Evolutionary conservation across 2,113 vertebrate genomes (phyloP).

Genomic region (Hipposideros armiger): DNA sequence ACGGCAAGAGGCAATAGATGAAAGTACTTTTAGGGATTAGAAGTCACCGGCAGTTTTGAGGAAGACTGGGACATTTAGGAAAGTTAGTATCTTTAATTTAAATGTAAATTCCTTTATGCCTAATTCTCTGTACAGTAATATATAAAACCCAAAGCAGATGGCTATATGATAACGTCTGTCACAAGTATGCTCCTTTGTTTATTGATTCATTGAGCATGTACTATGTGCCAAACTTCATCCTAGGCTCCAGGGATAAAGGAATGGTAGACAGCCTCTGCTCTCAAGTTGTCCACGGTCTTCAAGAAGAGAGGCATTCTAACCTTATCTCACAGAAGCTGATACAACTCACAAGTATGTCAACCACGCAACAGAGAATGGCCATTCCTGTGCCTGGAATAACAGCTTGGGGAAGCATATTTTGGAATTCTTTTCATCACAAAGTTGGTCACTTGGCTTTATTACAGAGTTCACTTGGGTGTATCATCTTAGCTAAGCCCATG

Average conservation of each 20-base stretch:
- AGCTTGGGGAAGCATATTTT: slow-evolving; percentile 80
- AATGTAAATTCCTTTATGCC: background rate
- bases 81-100: background rate
- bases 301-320: slow-evolving; percentile 73
- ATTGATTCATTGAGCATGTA: background rate
- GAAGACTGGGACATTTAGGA: slow-evolving; percentile 27
- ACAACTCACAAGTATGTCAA: slow-evolving; percentile 72
- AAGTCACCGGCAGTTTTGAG: slow-evolving; percentile 12
- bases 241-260: background rate
- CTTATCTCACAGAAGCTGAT: slow-evolving; percentile 77
- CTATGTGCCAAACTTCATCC: background rate
- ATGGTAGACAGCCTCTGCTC: slow-evolving; percentile 13
- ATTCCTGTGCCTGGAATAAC: slow-evolving; percentile 71
- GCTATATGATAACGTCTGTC: background rate
- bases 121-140: background rate
- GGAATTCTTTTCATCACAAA: slow-evolving; percentile 70
- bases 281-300: slow-evolving; percentile 50
- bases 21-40: background rate
- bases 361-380: slow-evolving; percentile 76
- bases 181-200: background rate
- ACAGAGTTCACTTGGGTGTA: slow-evolving; percentile 71
- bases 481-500: slow-evolving; percentile 48
- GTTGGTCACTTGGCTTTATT: slow-evolving; percentile 61
- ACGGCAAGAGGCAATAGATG: background rate
- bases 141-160: background rate